These are phyloP conservation scores for Haplochromis vanheusdeni DNA, from an alignment of 2,113 vertebrate genomes.

Conservation along the genomic window DNA sequence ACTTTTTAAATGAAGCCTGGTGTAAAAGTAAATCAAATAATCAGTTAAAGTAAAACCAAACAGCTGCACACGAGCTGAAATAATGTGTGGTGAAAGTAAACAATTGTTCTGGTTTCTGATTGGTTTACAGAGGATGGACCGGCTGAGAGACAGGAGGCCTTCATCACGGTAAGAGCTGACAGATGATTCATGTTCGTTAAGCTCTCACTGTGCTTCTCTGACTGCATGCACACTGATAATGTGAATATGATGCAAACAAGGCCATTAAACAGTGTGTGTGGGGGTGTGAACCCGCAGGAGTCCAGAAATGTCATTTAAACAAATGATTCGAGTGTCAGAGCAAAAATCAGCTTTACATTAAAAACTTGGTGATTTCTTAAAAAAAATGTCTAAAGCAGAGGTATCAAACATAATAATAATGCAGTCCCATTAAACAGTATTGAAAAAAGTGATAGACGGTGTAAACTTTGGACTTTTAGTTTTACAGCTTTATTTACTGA, in stretches of 20 bases:
- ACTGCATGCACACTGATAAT: not conserved
- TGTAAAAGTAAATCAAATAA: not conserved
- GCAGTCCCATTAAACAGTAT: not conserved
- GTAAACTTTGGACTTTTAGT: not conserved
- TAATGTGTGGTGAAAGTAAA: not conserved
- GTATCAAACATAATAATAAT: not conserved
- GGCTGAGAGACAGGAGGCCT: slow-evolving; percentile 4
- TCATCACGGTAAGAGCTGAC: slow-evolving; percentile 22
- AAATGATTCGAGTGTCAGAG: not conserved
- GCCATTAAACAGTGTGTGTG: not conserved
- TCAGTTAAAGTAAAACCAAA: not conserved
- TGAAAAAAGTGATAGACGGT: not conserved
- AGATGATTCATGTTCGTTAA: not conserved
- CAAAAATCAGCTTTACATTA: not conserved
- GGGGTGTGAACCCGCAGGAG: not conserved
- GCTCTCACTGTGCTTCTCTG: not conserved
- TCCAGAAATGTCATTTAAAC: not conserved
- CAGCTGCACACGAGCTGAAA: not conserved
- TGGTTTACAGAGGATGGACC: slow-evolving; percentile 51
- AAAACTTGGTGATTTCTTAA: not conserved
- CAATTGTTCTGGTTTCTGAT: not conserved
- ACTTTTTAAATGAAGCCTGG: not conserved
- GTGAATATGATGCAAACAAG: not conserved
- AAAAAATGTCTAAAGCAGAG: not conserved
- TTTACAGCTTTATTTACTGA: not conserved